Conservation (phyloP, 1,140 invertebrate genomes). For the Hyposmocoma kahamanoa region DNA sequence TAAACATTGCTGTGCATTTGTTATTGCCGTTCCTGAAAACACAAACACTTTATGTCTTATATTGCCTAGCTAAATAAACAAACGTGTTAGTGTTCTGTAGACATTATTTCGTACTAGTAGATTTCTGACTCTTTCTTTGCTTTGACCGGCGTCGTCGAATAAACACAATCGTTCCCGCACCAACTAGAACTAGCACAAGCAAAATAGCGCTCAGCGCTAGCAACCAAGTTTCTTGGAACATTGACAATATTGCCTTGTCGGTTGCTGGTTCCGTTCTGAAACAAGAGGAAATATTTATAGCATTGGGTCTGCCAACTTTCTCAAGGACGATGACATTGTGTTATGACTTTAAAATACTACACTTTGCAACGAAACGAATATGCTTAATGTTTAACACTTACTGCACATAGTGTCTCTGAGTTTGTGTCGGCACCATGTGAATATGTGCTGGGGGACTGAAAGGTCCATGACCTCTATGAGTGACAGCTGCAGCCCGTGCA, state of each 20-base stretch:
- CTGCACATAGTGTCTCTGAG: conserved; percentile 62
- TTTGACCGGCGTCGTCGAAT: conserved; percentile 50
- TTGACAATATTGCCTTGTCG: conserved; percentile 61
- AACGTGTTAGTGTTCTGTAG: not conserved
- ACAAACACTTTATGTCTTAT: no score
- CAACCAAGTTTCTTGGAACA: conserved; percentile 69
- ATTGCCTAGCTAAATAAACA: not conserved
- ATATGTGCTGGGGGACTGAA: conserved; percentile 56
- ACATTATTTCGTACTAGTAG: conserved; percentile 36
- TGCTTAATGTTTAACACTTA: conserved; percentile 25
- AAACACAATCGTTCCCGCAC: conserved; percentile 49
- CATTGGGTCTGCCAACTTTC: not conserved
- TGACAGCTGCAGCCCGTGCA: conserved; percentile 59
- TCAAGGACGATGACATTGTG: not conserved
- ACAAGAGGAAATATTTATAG: conserved; percentile 21
- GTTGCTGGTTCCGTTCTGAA: conserved; percentile 64
- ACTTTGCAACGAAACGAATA: no score
- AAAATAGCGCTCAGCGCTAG: conserved; percentile 53
- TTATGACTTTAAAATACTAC: no score
- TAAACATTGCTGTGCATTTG: conserved; percentile 60
- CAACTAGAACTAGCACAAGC: conserved; percentile 51
- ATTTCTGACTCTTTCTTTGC: conserved; percentile 55
- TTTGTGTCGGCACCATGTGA: conserved; percentile 62
- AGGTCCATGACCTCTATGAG: conserved; percentile 50
- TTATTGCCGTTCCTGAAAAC: conserved; percentile 44